Percentiles rank a stretch among this genome's conserved stretches.
phyloP scores from a whole-genome alignment of 2,113 vertebrate genomes.

The Paramormyrops kingsleyae region DNA sequence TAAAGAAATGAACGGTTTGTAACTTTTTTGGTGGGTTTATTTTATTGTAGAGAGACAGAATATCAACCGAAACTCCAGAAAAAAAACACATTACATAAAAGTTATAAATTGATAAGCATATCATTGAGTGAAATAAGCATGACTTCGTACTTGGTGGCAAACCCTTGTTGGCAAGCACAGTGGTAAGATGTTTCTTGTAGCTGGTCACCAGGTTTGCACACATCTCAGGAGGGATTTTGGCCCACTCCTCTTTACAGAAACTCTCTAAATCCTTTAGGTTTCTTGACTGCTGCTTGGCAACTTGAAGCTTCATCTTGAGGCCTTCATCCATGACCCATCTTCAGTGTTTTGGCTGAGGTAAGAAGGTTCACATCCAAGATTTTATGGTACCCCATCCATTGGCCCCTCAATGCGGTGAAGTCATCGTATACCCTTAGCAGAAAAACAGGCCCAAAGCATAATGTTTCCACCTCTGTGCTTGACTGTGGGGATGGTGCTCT shows the following conservation, averaged over 20 bases:
- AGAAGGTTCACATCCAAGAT: not conserved
- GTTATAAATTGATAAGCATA: not conserved
- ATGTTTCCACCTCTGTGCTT: not conserved
- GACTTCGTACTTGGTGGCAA: not conserved
- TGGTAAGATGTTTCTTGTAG: not conserved
- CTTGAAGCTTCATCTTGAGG: not conserved
- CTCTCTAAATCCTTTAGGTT: not conserved
- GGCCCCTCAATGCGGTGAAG: not conserved
- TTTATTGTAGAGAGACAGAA: not conserved
- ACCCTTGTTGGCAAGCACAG: not conserved
- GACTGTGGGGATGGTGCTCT: not conserved
- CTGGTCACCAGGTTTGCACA: not conserved
- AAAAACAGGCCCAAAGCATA: not conserved
- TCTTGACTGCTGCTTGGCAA: not conserved
- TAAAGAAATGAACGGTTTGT: not conserved
- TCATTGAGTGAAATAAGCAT: not conserved
- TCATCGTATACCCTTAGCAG: not conserved
- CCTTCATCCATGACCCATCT: not conserved
- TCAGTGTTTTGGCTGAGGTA: not conserved
- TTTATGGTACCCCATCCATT: not conserved
- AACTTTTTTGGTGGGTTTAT: not conserved
- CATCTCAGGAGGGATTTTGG: not conserved
- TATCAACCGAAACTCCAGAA: not conserved
- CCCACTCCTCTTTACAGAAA: not conserved
- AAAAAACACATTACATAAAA: not conserved